Base-by-base conservation (phyloP, 2,888 invertebrate species). In the Diplolepis rosae region DNA sequence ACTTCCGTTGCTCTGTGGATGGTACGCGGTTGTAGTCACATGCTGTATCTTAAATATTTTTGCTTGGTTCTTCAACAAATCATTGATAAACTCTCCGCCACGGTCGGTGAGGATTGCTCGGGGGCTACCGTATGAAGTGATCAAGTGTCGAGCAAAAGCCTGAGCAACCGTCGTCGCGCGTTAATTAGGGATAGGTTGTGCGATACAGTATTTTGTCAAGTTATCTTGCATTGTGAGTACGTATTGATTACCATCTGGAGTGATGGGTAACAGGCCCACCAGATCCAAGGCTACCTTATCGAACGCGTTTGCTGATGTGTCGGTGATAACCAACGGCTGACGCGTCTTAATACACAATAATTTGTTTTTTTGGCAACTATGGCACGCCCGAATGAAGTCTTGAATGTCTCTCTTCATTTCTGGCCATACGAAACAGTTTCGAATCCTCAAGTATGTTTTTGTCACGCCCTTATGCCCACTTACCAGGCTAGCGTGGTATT, bases 221-320 rank as follows among this genome's bases (percentile, higher is more conserved):
- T 86, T 83, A 66, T 87, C 84, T 78, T 85, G 83, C 5, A 84
- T 27, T 0, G 86, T 86, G 18, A 88, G 65, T 22, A 87, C 80
- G 68, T 78, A 87, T 76, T 78, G 77, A 68, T 85, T 85, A n/a
- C 81, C 82, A 5, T 72, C 61, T 69, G 80, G 75, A 0, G 85
- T 82, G 52, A 79, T 48, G 2, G 81, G 75, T 69, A 87, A 69
- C 1, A 84, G 85, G 11, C 84, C 85, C 28, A 86, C 84, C 2
- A 87, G 80, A 54, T 87, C 86, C 11, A 84, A 15, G 22, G 77
- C 75, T 22, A 84, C 69, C 72, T 77, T 77, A 65, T 84, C 80
- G 32, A 84, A 82, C 2, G 80, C 74, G 13, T 69, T 68, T 15
- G 71, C 66, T 1, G 79, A 71, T 9, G 84, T 82, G 0, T 78